phyloP scores from a whole-genome alignment of 2,113 vertebrate species.

The Gasterosteus nipponicus region DNA sequence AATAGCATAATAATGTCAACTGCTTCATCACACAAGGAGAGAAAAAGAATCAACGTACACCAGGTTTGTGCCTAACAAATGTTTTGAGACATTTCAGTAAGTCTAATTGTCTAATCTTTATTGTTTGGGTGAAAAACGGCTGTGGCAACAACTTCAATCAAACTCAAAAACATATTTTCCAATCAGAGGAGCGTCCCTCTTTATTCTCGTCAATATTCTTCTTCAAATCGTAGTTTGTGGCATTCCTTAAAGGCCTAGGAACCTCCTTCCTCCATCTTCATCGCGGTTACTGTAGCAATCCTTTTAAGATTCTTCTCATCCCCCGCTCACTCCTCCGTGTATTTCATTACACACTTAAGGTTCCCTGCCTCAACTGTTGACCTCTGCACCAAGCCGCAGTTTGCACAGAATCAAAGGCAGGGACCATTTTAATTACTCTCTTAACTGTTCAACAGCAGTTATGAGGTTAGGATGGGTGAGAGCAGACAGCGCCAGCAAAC shows the following conservation, averaged over 20 bases:
- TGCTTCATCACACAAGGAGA: background rate
- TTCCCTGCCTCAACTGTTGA: constrained; percentile 54
- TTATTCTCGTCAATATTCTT: background rate
- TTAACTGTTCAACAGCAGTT: constrained; percentile 47
- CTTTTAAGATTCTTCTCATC: constrained; percentile 28
- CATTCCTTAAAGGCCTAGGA: background rate
- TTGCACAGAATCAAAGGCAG: constrained; percentile 65
- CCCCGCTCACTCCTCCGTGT: constrained; percentile 27
- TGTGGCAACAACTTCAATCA: background rate
- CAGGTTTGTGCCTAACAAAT: constrained; percentile 1
- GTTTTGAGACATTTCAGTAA: background rate
- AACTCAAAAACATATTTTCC: too few species aligned
- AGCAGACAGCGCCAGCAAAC: constrained; percentile 42
- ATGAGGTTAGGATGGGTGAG: constrained; percentile 27
- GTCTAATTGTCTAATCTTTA: background rate
- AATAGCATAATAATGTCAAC: background rate
- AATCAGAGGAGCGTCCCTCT: background rate
- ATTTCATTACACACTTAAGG: constrained; percentile 64
- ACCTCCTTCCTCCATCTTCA: background rate
- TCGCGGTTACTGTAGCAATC: background rate
- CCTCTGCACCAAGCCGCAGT: constrained; percentile 51
- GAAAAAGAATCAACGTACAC: background rate
- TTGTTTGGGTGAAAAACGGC: background rate
- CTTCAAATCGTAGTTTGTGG: background rate
- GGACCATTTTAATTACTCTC: constrained; percentile 62